phyloP scores from a whole-genome alignment of 2,888 invertebrate genomes.

The Athalia cordata region DNA sequence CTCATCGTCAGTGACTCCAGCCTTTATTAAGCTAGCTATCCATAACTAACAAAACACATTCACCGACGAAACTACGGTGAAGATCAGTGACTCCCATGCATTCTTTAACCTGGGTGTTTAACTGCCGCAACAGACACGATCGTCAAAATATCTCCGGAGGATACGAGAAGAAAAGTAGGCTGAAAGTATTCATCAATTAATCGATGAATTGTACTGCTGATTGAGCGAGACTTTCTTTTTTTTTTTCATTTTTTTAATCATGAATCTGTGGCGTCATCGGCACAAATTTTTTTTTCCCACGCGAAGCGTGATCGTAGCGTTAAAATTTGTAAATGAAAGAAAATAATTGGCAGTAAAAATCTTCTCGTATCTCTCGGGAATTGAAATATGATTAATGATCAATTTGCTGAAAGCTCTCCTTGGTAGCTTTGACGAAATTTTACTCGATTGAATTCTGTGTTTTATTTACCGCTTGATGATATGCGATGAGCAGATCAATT shows the following conservation, averaged over 20 bases:
- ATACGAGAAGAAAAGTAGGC: background rate
- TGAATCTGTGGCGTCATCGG: background rate
- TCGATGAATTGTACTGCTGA: background rate
- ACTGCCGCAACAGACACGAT: background rate
- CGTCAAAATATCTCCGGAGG: background rate
- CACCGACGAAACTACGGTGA: background rate
- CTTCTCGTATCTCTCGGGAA: too few relatives aligned
- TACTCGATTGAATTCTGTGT: too few relatives aligned
- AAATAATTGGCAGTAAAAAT: too few relatives aligned
- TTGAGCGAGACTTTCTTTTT: background rate
- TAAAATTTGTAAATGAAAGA: too few relatives aligned
- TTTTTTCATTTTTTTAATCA: background rate
- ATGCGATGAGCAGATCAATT: too few relatives aligned
- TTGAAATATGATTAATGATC: too few relatives aligned
- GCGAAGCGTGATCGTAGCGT: background rate
- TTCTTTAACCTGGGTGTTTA: background rate
- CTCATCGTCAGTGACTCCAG: conserved; percentile 13
- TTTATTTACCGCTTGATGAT: too few relatives aligned
- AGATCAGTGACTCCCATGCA: too few relatives aligned
- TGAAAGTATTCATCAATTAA: background rate
- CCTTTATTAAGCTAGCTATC: background rate
- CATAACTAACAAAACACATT: conserved; percentile 13
- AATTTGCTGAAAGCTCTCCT: too few relatives aligned
- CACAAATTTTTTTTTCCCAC: background rate
- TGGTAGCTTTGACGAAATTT: too few relatives aligned